Base-by-base conservation (phyloP, 1,140 invertebrate genomes). In the Venturia canescens region DNA sequence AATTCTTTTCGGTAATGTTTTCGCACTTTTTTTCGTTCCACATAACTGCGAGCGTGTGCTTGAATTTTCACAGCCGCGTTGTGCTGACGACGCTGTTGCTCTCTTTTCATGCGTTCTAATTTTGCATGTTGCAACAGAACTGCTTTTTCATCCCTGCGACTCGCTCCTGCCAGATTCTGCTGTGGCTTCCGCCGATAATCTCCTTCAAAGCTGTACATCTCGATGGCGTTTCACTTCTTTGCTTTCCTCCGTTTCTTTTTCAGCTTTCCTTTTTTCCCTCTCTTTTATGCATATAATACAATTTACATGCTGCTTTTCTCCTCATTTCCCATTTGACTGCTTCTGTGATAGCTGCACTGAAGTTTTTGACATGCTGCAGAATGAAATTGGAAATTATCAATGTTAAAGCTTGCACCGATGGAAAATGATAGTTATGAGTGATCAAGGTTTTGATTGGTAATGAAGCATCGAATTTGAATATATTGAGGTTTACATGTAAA, bases 151-250 rank as follows among this genome's bases (percentile, higher is more conserved):
- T 94, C 94, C 92, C 94, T 95, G 92, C 90, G 95, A 91, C 96
- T 97, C 6, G 96, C 96, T 60, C 98, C 98, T 67, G 97, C 95
- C 83, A 98, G 93, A 92, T 97, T 98, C 92, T 98, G 97, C 83
- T 97, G 94, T 0, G 98, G 98, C 89, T 94, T 95, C 67, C 96
- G 93, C 81, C 96, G 94, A 90, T 97, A 97, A 88, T 98, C 96
- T 69, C 98, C 98, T 88, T 99, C 97, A 91, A 99, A 99, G 88
- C 95, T 96, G 90, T 97, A 97, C 94, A 93, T 93, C 15, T 67
- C 87, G 60, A 71, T 18, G 29, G 13, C 26, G 31, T 34, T 0
- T 7, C 21, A 5, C 9, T 16, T 50, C 13, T 18, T 60, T 63
- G 1, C 44, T 29, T 31, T 13, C 1, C 72, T 15, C 16, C 29